These are phyloP conservation scores for Scotopteryx bipunctaria DNA, from an alignment of 2,888 invertebrate species.

Conservation along the genomic window DNA sequence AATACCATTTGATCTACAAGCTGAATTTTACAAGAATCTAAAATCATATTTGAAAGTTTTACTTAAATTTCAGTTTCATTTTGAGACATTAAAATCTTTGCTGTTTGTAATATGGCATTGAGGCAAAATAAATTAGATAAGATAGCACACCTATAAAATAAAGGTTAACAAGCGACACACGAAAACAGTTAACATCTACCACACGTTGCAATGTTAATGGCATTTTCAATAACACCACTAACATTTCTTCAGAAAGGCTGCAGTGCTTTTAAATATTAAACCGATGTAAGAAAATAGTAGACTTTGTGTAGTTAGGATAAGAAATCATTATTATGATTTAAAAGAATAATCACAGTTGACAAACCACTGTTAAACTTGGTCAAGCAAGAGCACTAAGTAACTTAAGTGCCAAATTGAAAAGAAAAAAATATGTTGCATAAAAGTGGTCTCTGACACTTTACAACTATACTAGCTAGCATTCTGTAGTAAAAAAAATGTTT, in stretches of 20 bases:
- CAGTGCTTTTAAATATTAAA: slow-evolving; percentile 5
- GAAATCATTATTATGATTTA: too few relatives aligned
- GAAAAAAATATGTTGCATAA: too few relatives aligned
- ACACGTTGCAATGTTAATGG: slow-evolving; percentile 40
- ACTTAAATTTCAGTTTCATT: too few relatives aligned
- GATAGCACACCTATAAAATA: slow-evolving; percentile 48
- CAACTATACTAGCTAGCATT: too few relatives aligned
- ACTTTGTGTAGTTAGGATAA: too few relatives aligned
- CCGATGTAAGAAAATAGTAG: not conserved
- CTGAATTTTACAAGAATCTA: not conserved
- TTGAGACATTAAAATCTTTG: not conserved
- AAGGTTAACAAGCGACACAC: slow-evolving; percentile 63
- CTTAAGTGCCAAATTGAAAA: too few relatives aligned
- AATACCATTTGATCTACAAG: slow-evolving; percentile 2
- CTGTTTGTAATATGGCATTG: slow-evolving; percentile 44
- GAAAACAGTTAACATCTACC: slow-evolving; percentile 52
- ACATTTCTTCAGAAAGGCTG: slow-evolving; percentile 9
- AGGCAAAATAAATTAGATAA: slow-evolving; percentile 50
- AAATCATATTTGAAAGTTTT: too few relatives aligned
- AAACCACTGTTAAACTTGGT: too few relatives aligned
- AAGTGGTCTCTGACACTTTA: too few relatives aligned
- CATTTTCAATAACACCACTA: slow-evolving; percentile 7
- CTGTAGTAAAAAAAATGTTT: too few relatives aligned
- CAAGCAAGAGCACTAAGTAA: too few relatives aligned
- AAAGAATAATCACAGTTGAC: too few relatives aligned